Base-by-base conservation (phyloP, 2,888 invertebrate species). In the Hedya salicella region DNA sequence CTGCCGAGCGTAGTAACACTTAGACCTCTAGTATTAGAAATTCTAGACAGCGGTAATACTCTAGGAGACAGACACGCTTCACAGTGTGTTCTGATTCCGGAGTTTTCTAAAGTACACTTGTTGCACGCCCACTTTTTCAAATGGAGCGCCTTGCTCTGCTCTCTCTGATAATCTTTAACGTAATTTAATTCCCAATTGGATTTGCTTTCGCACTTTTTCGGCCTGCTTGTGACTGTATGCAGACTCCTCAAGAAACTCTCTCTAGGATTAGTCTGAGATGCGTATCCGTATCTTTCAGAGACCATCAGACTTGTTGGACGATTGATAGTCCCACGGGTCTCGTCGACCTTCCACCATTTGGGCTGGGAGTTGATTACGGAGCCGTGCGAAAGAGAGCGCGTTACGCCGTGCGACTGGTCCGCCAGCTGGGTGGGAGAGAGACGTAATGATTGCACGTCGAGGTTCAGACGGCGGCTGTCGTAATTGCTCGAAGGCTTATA, bases 21-120 rank as follows among this genome's bases (percentile, higher is more conserved):
- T 2, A 92, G 72, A 1, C 91, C 91, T 72, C 90, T 79, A 0
- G 91, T 80, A 48, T 89, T 91, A 1, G 91, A 84, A 46, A 89
- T 82, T 56, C 91, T 79, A 0, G 91, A 77, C 21, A 91, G 66
- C 0, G 86, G 86, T 3, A 85, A 86, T 5, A 91, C 91, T 72
- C 94, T 89, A 0, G 96, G 96, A 0, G 95, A 94, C 74, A 96
- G 93, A 76, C 97, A 97, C 0, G 96, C 95, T 75, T 95, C 95
- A 82, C 97, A 97, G 68, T 95, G 93, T 5, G 94, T 93, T 68
- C 94, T 91, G 30, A 94, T 93, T 0, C 93, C 93, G 59, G 94
- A 93, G 86, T 97, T 97, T 72, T 96, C 94, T 39, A 96, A 86
- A 0, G 97, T 97, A 80, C 97, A 97, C 76, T 95, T 94, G 73